Base-by-base conservation (phyloP, 2,113 vertebrate species). In the Syngnathus floridae region DNA sequence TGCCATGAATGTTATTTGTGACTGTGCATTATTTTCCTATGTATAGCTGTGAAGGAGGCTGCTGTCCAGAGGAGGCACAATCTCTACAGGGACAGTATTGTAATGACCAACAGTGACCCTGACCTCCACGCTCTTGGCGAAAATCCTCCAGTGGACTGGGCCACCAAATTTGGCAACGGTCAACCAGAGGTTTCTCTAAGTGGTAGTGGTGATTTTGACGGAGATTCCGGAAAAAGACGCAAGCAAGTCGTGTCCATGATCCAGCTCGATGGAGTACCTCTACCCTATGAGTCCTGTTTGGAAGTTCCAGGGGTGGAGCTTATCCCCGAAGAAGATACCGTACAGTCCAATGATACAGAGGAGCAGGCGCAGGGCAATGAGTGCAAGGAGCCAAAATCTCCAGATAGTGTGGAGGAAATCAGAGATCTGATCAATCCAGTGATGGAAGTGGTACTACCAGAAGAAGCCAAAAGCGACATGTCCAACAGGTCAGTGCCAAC, bases 21-120 rank as follows among this genome's bases (percentile, higher is more conserved):
- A 21, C 35, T 41, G n/a, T 41, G 17, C 14, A 3, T 61, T 41
- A 7, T n/a, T 19, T 13, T 54, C 45, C 21, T 62, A 1, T 51
- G 48, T 59, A 0, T 88, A 98, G 95, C 94, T 0, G 97, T 99
- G 89, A 97, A 97, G 86, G 96, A 98, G 67, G 96, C 95, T 0
- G 96, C 95, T 0, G 92, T 94, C 70, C 95, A 98, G 91, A 86
- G 94, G 67, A 95, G 90, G 73, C 95, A 98, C 85, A 98, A 99
- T 76, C 91, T 99, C 4, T 98, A 93, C 88, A 88, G 95, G 1
- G 97, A 98, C 90, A 99, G 97, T 89, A 88, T 98, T 52, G 88
- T 97, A 16, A 84, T 99, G 87, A 92, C 89, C 80, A 94, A 93
- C 90, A 98, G 96, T 0, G 96, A 99, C 79, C 94, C 94, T 72